A percentile compares a stretch with the other conserved stretches of the same genome.
phyloP scores from a whole-genome alignment of 2,888 invertebrate species.

The Tetramorium bicarinatum region DNA sequence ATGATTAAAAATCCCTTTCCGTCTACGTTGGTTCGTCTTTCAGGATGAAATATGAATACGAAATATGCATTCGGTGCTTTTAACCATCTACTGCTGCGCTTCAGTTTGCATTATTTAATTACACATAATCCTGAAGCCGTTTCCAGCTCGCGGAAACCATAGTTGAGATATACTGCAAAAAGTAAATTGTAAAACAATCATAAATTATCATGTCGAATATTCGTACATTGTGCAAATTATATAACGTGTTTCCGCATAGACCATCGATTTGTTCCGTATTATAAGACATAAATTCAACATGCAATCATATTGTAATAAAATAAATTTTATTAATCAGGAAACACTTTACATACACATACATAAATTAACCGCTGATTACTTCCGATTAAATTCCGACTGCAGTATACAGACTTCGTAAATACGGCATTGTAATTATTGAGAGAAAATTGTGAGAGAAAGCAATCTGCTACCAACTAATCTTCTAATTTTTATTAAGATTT shows the following conservation, averaged over 20 bases:
- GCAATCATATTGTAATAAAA: constrained; percentile 12
- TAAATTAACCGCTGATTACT: background rate
- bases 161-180: constrained; percentile 11
- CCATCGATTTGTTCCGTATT: background rate
- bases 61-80: constrained; percentile 35
- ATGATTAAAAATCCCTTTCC: constrained; percentile 31
- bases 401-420: constrained; percentile 3
- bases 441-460: constrained; percentile 15
- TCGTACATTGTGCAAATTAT: background rate
- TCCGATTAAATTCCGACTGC: background rate
- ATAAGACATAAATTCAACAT: background rate
- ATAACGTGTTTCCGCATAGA: background rate
- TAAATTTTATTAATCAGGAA: constrained; percentile 17
- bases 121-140: constrained; percentile 38
- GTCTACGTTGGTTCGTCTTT: background rate
- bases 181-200: constrained; percentile 7
- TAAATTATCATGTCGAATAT: constrained; percentile 35
- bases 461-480: background rate
- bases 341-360: background rate
- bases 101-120: constrained; percentile 39
- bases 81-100: constrained; percentile 34
- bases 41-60: constrained; percentile 37
- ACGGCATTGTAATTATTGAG: constrained; percentile 38
- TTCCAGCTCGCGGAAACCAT: constrained; percentile 15
- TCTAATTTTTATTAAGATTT: constrained; percentile 11